Conservation (phyloP, 2,888 invertebrate genomes). For the Liodrosophila aerea region DNA sequence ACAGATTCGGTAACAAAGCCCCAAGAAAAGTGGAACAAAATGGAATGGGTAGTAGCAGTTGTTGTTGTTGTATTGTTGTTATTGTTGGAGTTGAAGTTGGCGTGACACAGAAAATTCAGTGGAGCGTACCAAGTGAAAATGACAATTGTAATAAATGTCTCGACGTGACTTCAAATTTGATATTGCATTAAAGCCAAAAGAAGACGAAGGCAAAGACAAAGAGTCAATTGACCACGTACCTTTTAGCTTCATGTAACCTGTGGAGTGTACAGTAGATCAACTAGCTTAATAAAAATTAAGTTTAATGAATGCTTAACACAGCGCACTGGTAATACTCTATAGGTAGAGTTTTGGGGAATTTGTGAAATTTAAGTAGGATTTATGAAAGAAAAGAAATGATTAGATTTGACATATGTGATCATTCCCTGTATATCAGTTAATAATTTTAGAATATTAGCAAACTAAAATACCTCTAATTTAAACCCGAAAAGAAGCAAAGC, state of each 20-base stretch:
- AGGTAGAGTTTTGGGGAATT: too few relatives aligned
- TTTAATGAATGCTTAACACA: not conserved
- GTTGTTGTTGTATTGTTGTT: constrained; percentile 18
- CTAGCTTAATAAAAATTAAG: constrained; percentile 10
- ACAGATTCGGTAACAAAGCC: constrained; percentile 49
- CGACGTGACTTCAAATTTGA: constrained; percentile 61
- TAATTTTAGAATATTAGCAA: too few relatives aligned
- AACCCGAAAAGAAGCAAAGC: too few relatives aligned
- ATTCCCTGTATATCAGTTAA: too few relatives aligned
- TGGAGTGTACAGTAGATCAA: constrained; percentile 8
- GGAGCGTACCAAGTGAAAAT: constrained; percentile 45
- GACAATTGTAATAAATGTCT: constrained; percentile 57
- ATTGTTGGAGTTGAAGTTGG: constrained; percentile 8
- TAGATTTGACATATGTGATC: too few relatives aligned
- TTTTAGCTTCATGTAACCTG: constrained; percentile 16
- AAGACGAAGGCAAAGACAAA: constrained; percentile 17
- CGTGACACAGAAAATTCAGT: constrained; percentile 22
- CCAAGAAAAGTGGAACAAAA: constrained; percentile 44
- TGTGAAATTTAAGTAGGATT: too few relatives aligned
- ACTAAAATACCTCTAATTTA: too few relatives aligned
- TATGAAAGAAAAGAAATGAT: too few relatives aligned
- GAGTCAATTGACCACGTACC: constrained; percentile 25
- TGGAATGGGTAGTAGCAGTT: constrained; percentile 30
- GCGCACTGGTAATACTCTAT: constrained; percentile 13
- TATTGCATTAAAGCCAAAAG: constrained; percentile 33